Base-by-base conservation (phyloP, 2,888 invertebrate genomes). In the Ophonus ardosiacus region DNA sequence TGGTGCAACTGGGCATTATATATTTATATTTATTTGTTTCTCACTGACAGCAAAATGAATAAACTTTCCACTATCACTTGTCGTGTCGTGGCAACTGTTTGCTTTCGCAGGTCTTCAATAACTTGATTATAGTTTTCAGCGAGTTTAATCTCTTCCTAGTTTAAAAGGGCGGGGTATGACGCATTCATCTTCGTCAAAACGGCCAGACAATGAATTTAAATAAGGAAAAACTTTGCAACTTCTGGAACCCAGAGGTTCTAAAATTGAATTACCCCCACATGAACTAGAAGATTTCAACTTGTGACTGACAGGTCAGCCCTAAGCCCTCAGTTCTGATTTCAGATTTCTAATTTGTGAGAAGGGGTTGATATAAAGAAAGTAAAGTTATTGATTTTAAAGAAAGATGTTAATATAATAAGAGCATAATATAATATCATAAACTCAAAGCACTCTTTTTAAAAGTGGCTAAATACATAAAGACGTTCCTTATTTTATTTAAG, bases 171-270 rank as follows among this genome's bases (percentile, higher is more conserved):
- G 18, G 18, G 8, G 63, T 13, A 13, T 21, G 63, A 38, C 17
- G 71, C 71, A 74, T 74, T 74, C 71, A 74, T 74, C 71, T 74
- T 74, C 71, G 71, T 74, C 71, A 74, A 74, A 74, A 74, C 40
- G 51, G 40, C 18, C 17, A 74, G 71, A 43, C 71, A 74, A 74
- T 43, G 71, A 74, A 74, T 74, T 74, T 51, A 74, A 74, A 74
- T 74, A 74, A 74, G 17, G 71, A 74, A 74, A 74, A 74, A 74
- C 71, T 74, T 43, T 74, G 71, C 43, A 71, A 71, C 40, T 71
- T 71, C 21, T 31, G 31, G 5, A 4, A 17, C 43, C 17, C 13
- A 43, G 71, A n/a, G 43, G 71, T 31, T 13, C 24, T 15, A 8
- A 68, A 68, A 68, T 68, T 68, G 68, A 68, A 68, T 68, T 68